Base-by-base conservation (phyloP, 2,888 invertebrate species). In the Chymomyza procnemis region DNA sequence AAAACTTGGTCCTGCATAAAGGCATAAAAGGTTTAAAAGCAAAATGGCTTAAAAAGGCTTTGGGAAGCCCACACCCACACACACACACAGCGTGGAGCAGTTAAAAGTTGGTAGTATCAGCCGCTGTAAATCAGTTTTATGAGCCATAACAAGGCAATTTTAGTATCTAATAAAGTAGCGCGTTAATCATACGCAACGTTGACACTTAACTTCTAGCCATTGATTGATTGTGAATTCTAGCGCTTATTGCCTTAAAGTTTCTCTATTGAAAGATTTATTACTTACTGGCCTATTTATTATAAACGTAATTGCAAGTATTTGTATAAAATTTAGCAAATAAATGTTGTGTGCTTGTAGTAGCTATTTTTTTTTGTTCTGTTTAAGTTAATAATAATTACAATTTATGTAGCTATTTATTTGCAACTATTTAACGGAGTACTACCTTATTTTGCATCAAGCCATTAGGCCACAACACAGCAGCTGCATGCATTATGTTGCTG, bases 161-260 rank as follows among this genome's bases (percentile, higher is more conserved):
- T 46, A 41, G 46, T 4, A 18, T 50, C 19, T 65, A 48, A 56
- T 34, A 55, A 57, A 55, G 6, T 12, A 22, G 12, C 47, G 58
- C 74, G 80, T 80, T 83, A 67, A 78, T 83, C 81, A 81, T 79
- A 75, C 71, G 74, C 75, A 67, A 50, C 65, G 81, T 73, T 67
- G 71, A 57, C 34, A 41, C 34, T 41, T 14, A 41, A 41, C 26
- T 26, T 26, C 26, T 67, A 67, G 58, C 2, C 4, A 65, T 54
- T 58, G 55, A 4, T 19, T 50, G 50, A 50, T 50, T 50, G 50
- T 19, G 50, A 50, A 3, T 14, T 41, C 12, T 41, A 12, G 34
- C 34, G 34, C 34, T 41, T 41, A 9, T 41, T 41, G 34, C 34
- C 34, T 41, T 41, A 3, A 12, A 41, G 34, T 5, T 41, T 12